Percentiles rank a stretch among this genome's conserved stretches.
Conservation (phyloP, 2,888 invertebrate genomes). For the Pterobdella sp. region DNA sequence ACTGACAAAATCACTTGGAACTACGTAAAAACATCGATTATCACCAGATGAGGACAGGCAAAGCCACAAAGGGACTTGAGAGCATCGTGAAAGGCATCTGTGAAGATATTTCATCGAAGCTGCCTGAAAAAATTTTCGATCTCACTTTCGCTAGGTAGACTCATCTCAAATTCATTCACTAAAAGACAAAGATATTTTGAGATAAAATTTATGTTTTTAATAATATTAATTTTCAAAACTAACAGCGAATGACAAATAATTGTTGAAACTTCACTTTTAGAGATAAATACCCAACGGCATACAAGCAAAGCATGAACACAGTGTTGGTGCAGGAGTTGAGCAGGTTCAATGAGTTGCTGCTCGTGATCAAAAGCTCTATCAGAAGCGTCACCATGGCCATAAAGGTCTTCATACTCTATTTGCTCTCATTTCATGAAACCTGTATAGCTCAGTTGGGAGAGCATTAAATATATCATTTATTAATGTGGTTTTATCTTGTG, state of each 20-base stretch:
- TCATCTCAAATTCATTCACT: too few species aligned
- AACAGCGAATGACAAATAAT: too few species aligned
- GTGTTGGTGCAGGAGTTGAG: constrained; percentile 54
- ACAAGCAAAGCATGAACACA: constrained; percentile 53
- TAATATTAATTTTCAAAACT: too few species aligned
- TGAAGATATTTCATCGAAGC: constrained; percentile 64
- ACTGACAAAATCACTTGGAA: too few species aligned
- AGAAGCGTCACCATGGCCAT: constrained; percentile 51
- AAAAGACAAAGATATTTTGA: too few species aligned
- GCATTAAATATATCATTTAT: background rate
- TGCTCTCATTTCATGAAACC: constrained; percentile 3
- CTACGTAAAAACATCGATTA: background rate
- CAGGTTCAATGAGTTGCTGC: constrained; percentile 50
- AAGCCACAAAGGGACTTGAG: constrained; percentile 62
- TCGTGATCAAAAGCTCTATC: constrained; percentile 46
- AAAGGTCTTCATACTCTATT: constrained; percentile 43
- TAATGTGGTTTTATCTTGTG: background rate
- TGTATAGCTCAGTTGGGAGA: background rate
- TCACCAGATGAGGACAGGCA: constrained; percentile 45
- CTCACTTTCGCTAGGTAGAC: background rate
- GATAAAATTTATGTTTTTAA: too few species aligned
- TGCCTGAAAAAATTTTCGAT: constrained; percentile 49
- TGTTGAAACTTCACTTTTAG: constrained; percentile 42
- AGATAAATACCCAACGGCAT: constrained; percentile 51
- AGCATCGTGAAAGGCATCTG: constrained; percentile 72